A percentile compares a stretch with the other conserved stretches of the same genome.
phyloP scores from a whole-genome alignment of 2,797 vertebrate species.

The Acomys russatus region DNA sequence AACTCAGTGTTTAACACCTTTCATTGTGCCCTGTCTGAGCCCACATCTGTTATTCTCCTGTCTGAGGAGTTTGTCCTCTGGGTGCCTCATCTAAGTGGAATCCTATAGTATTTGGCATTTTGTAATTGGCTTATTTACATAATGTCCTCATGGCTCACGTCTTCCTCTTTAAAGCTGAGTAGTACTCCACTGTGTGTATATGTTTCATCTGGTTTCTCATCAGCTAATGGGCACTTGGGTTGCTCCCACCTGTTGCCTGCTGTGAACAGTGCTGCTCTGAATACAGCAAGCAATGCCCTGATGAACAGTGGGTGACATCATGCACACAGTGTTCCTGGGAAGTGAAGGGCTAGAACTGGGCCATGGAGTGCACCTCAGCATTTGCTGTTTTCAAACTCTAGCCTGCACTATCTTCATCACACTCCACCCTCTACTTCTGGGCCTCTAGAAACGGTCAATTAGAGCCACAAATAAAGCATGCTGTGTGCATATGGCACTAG shows the following conservation, averaged over 20 bases:
- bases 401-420: not conserved
- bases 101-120: not conserved
- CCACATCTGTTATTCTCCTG: not conserved
- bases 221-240: not conserved
- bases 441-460: not conserved
- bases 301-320: not conserved
- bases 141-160: not conserved
- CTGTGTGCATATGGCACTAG: not conserved
- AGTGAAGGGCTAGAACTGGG: not conserved
- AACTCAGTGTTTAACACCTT: not conserved
- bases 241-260: not conserved
- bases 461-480: not conserved
- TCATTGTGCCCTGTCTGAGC: not conserved
- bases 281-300: not conserved
- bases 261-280: not conserved
- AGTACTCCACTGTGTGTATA: not conserved
- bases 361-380: not conserved
- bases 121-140: not conserved
- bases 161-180: slow-evolving; percentile 2
- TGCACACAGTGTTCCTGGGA: not conserved
- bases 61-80: not conserved
- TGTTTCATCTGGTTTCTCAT: not conserved
- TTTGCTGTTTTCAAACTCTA: not conserved
- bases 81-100: not conserved
- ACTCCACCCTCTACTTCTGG: not conserved